Evolutionary conservation across 2,797 vertebrate species (phyloP).

Genomic region (Falco biarmicus): DNA sequence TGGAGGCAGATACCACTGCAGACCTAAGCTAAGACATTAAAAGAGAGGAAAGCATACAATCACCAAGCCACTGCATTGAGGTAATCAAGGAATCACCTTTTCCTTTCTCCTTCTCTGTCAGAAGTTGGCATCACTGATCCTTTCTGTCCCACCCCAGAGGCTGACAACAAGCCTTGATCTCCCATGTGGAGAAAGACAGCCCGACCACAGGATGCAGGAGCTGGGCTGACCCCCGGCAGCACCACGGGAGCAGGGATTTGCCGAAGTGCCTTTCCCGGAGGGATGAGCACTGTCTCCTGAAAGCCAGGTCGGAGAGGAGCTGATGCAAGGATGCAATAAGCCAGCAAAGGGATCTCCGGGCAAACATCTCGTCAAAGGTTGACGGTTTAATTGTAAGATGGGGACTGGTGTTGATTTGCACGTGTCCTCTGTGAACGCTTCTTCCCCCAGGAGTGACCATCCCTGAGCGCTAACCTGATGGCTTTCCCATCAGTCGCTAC

Average conservation of each 20-base stretch:
- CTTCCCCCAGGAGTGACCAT: not conserved
- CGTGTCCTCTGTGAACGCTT: not conserved
- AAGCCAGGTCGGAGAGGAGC: not conserved
- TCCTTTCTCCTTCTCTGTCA: not conserved
- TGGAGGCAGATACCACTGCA: not conserved
- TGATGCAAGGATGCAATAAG: not conserved
- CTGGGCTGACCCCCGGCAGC: not conserved
- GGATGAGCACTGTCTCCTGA: not conserved
- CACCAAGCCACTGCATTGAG: not conserved
- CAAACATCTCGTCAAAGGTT: not conserved
- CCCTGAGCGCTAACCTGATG: not conserved
- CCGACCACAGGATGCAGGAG: rapidly evolving
- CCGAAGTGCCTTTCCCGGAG: not conserved
- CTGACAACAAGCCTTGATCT: not conserved
- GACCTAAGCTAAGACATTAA: not conserved
- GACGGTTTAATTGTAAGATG: not conserved
- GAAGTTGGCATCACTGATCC: not conserved
- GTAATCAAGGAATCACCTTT: not conserved
- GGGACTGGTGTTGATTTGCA: not conserved
- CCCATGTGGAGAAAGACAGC: not conserved
- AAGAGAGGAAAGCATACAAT: not conserved
- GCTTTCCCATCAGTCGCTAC: not conserved
- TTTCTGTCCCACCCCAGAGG: not conserved
- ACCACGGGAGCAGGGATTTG: not conserved
- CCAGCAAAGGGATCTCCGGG: not conserved